Evolutionary conservation across 2,888 invertebrate genomes (phyloP).

Genomic region (Patella depressa): DNA sequence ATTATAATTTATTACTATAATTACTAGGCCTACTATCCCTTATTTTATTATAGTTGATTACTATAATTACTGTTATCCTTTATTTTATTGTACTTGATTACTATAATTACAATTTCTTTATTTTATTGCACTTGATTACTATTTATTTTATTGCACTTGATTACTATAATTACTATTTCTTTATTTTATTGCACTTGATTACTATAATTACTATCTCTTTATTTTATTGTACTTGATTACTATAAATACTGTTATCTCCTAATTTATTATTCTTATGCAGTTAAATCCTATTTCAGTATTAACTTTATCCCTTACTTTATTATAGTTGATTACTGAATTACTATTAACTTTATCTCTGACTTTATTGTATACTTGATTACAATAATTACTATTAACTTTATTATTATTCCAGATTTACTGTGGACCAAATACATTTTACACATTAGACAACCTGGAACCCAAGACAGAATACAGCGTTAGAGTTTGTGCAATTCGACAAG

Average conservation of each 20-base stretch:
- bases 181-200: too few species aligned
- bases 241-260: too few species aligned
- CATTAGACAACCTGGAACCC: constrained; percentile 78
- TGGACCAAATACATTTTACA: constrained; percentile 73
- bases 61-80: neutral
- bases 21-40: too few species aligned
- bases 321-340: neutral
- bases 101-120: neutral
- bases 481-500: constrained; percentile 82
- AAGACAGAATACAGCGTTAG: constrained; percentile 84
- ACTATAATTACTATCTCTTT: too few species aligned
- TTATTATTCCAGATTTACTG: constrained; percentile 71
- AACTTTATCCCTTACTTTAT: neutral
- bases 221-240: too few species aligned
- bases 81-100: neutral
- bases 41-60: too few species aligned
- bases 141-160: too few species aligned
- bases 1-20: too few species aligned
- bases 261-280: too few species aligned
- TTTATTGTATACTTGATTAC: neutral
- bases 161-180: too few species aligned
- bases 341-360: too few species aligned
- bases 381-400: neutral
- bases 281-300: too few species aligned
- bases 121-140: neutral